Base-by-base conservation (phyloP, 2,888 invertebrate genomes). In the Drosophila parthenogenetica region DNA sequence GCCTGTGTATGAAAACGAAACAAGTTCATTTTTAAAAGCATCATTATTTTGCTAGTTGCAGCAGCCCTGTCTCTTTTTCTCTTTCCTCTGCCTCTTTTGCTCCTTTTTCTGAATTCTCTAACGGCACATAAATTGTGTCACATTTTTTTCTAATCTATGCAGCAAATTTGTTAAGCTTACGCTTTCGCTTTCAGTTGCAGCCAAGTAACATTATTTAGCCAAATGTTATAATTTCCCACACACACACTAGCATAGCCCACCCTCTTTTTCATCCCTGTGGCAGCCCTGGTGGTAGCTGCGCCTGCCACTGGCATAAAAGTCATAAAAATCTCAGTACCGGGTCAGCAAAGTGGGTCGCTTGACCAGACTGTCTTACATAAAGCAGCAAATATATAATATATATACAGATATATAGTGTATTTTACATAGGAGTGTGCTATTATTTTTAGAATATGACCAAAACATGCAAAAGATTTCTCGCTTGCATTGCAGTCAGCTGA, bases 401-500 rank as follows among this genome's bases (percentile, higher is more conserved):
- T 35, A 32, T 39, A 32, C 5, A 17, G 29, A 7, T 13, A 40
- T 14, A 40, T 29, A 22, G 35, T 14, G 48, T 39, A 5, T 35
- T 29, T 29, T 29, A 29, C 29, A 29, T 29, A 29, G 8, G 29
- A 29, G 39, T 35, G 66, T 57, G 53, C 45, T 62, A 85, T 85
- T 85, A 89, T 88, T 88, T 89, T 83, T 82, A 87, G 84, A 81
- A 89, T 89, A 83, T 89, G 89, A 89, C 88, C 90, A 67, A 87
- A 89, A 85, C 88, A 88, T 88, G 90, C 90, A 89, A 87, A 89
- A 78, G 77, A 89, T 85, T 87, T 87, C 75, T 81, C 63, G 85
- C 62, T 64, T 71, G 69, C 81, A 74, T 37, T 53, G 77, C 77
- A 53, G 55, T 50, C 58, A 43, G 62, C 43, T 42, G 67, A 63